Evolutionary conservation across 2,888 invertebrate genomes (phyloP), one percentile per base, ranked within the genome.

Genomic region (Dryomyza anilis): DNA sequence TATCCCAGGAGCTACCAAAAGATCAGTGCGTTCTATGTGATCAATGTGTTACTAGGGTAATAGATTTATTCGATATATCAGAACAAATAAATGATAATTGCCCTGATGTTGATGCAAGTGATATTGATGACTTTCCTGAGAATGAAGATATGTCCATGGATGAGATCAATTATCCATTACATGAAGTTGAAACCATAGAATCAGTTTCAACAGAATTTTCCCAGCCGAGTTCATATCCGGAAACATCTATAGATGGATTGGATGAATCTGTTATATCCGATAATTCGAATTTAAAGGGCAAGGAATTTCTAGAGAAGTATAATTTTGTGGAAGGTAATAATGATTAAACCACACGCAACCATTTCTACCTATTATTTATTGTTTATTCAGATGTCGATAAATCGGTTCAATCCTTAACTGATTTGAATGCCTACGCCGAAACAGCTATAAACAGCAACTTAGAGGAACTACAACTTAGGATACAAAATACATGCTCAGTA

Each of bases 11-110:
- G 16, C 6, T 57, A 0, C 48, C 53, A 4, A 53, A 70, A 2
- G 14, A 27, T 2, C 39, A 65, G 3, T 77, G 79, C 57, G 59
- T 75, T 2, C 60, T 81, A 0, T 81, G 81, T 39, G 69, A 72
- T 25, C 70, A 73, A 8, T 81, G 81, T 16, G 69, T 81, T 0
- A 77, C 75, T 58, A 70, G 69, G n/a, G 66, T 81, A 1, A 78
- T 79, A 8, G 74, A 77, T 2, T 69, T 77, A 2, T 80, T 72
- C 27, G 82, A 82, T 65, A 68, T 79, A 21, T 74, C 73, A 21
- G 77, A 81, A 52, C 63, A 72, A 52, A 57, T 70, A 50, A 70
- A 74, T 19, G 67, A 75, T 27, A 61, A 70, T 43, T 53, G 70
- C 60, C 10, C 36, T 8, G 14, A 52, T 53, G 58, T 21, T 66